Percentiles rank a stretch among this genome's conserved stretches.
phyloP scores from a whole-genome alignment of 2,888 invertebrate genomes.

The Lucinisca nassula region DNA sequence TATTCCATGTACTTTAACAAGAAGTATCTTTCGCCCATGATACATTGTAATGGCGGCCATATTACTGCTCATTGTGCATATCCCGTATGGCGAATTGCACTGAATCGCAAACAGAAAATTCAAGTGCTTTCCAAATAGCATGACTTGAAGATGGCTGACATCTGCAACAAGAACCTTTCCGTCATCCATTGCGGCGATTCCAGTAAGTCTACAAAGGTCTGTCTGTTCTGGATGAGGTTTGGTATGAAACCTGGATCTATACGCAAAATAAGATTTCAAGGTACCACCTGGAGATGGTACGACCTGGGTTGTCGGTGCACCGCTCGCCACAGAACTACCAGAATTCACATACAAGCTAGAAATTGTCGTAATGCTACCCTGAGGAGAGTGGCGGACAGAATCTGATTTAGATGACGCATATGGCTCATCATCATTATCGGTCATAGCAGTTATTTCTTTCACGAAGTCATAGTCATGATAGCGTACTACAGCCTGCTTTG shows the following conservation, averaged over 20 bases:
- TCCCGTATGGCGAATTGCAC: constrained; percentile 60
- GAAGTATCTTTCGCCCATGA: constrained; percentile 58
- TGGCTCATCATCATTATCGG: constrained; percentile 4
- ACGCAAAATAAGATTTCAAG: constrained; percentile 51
- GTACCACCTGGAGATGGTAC: not conserved
- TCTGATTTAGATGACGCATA: not conserved
- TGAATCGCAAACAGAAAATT: constrained; percentile 50
- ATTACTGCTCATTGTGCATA: constrained; percentile 17
- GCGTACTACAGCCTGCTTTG: constrained; percentile 29
- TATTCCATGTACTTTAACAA: constrained; percentile 52
- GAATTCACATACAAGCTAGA: constrained; percentile 4
- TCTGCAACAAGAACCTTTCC: constrained; percentile 60
- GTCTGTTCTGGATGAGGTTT: constrained; percentile 60
- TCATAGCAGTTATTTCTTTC: constrained; percentile 52
- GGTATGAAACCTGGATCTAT: constrained; percentile 56
- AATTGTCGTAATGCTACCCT: not conserved
- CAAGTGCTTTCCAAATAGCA: constrained; percentile 60
- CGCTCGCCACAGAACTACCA: not conserved
- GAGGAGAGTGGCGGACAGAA: not conserved
- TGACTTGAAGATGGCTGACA: constrained; percentile 60
- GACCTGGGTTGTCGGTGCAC: not conserved
- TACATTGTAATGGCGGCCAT: constrained; percentile 56
- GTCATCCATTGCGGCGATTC: constrained; percentile 50
- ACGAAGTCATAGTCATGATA: constrained; percentile 54
- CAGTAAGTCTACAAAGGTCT: constrained; percentile 57